phyloP scores from a whole-genome alignment of 2,113 vertebrate species.

The Brachypodius melanocephalos region DNA sequence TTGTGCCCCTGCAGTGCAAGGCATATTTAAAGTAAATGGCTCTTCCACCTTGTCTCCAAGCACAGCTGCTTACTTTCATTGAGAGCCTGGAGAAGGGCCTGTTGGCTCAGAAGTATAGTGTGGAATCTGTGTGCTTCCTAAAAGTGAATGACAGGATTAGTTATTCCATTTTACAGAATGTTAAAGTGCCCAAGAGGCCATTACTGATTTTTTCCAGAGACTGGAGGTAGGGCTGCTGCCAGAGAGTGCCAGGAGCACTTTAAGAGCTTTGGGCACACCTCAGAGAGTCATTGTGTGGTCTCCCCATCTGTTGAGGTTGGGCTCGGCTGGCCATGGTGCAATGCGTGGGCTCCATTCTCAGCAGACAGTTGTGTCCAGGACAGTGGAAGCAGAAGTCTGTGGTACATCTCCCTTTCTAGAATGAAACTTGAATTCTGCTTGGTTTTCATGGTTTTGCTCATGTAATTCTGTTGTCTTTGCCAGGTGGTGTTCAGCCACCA shows the following conservation, averaged over 20 bases:
- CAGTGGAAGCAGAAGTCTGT: neutral
- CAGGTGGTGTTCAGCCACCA: neutral
- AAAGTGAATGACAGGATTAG: neutral
- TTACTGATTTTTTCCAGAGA: neutral
- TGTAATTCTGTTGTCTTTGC: neutral
- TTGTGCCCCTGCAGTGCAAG: neutral
- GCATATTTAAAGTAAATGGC: neutral
- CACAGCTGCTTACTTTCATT: neutral
- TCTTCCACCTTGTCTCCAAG: neutral
- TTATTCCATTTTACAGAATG: neutral
- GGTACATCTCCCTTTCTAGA: neutral
- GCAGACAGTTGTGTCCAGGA: neutral
- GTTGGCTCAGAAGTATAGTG: neutral
- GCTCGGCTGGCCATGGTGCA: neutral
- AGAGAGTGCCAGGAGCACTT: accelerated
- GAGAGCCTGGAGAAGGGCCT: neutral
- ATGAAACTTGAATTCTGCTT: neutral
- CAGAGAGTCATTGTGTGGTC: neutral
- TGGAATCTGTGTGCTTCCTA: neutral
- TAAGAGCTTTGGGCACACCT: neutral
- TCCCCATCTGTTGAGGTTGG: accelerated
- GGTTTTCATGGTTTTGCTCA: neutral
- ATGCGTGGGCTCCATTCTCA: accelerated
- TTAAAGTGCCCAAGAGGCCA: neutral
- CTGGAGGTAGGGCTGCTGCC: neutral